These are phyloP conservation scores for Pheosia gnoma DNA, from an alignment of 2,888 invertebrate species.

Conservation along the genomic window DNA sequence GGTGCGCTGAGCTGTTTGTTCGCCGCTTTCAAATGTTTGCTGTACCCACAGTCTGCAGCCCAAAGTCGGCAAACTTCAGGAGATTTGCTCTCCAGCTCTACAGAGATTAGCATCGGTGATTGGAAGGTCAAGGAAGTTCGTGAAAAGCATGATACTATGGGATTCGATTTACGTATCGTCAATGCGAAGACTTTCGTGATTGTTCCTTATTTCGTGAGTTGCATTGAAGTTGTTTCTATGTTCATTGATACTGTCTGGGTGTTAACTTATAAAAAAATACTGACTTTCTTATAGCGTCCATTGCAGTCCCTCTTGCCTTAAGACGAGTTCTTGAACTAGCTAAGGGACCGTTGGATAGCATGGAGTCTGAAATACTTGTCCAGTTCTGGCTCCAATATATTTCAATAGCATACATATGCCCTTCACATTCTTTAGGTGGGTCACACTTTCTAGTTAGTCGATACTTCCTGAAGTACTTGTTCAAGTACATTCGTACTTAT, in stretches of 20 bases:
- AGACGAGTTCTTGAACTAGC: too few species aligned
- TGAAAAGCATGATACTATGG: conserved; percentile 38
- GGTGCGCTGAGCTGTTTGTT: conserved; percentile 49
- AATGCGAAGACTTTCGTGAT: conserved; percentile 31
- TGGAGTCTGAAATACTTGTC: too few species aligned
- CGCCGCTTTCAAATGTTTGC: conserved; percentile 62
- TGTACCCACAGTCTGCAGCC: conserved; percentile 52
- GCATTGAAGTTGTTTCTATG: conserved; percentile 20
- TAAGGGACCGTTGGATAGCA: too few species aligned
- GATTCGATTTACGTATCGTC: conserved; percentile 38
- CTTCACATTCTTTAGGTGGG: not conserved
- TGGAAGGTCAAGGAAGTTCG: conserved; percentile 55
- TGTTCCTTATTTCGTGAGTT: conserved; percentile 25
- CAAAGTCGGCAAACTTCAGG: conserved; percentile 64
- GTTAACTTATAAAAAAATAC: not conserved
- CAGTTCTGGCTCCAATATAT: too few species aligned
- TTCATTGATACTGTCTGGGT: conserved; percentile 12
- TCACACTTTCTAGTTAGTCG: not conserved
- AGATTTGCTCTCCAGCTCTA: conserved; percentile 49
- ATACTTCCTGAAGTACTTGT: conserved; percentile 11
- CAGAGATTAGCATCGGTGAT: conserved; percentile 66
- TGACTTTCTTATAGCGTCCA: not conserved
- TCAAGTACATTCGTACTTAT: conserved; percentile 16
- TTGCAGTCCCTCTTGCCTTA: too few species aligned
- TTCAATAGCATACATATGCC: too few species aligned